Evolutionary conservation across 2,797 vertebrate genomes (phyloP).

Genomic region (Apodemus agrarius): DNA sequence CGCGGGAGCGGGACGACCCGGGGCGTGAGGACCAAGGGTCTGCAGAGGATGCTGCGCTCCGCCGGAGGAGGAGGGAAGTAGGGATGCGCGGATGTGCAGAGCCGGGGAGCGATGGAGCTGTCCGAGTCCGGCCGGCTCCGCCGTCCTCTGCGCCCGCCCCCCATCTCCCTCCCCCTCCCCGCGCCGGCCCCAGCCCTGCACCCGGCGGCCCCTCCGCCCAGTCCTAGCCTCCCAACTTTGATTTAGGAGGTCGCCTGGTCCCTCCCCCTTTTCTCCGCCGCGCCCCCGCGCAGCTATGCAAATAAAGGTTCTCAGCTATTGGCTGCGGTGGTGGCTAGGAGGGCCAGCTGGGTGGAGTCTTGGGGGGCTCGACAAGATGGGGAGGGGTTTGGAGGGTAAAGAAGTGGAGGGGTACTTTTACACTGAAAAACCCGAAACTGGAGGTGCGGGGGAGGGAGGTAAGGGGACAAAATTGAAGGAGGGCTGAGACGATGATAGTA

Average conservation of each 20-base stretch:
- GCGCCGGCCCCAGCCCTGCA: constrained; percentile 41
- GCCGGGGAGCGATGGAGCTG: constrained; percentile 87
- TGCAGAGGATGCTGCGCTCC: constrained; percentile 69
- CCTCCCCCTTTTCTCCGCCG: constrained; percentile 63
- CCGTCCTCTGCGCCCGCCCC: constrained; percentile 77
- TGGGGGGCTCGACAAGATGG: constrained; percentile 51
- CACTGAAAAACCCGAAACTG: neutral
- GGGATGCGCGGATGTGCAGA: constrained; percentile 49
- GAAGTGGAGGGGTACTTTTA: neutral
- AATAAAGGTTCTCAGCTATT: constrained; percentile 74
- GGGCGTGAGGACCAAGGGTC: constrained; percentile 58
- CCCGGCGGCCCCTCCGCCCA: constrained; percentile 77
- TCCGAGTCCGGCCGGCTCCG: constrained; percentile 79
- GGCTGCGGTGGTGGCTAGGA: constrained; percentile 57
- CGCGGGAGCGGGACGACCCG: neutral
- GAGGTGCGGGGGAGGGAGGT: neutral
- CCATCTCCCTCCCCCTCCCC: constrained; percentile 42
- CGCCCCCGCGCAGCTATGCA: constrained; percentile 70
- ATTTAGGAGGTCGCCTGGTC: constrained; percentile 78
- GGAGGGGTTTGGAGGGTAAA: constrained; percentile 47
- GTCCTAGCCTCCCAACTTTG: constrained; percentile 81
- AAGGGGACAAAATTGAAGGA: neutral
- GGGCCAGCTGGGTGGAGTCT: constrained; percentile 60
- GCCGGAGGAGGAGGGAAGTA: constrained; percentile 63
- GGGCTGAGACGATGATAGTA: neutral